phyloP scores from a whole-genome alignment of 2,797 vertebrate species.

The Philypnodon macrostomus region DNA sequence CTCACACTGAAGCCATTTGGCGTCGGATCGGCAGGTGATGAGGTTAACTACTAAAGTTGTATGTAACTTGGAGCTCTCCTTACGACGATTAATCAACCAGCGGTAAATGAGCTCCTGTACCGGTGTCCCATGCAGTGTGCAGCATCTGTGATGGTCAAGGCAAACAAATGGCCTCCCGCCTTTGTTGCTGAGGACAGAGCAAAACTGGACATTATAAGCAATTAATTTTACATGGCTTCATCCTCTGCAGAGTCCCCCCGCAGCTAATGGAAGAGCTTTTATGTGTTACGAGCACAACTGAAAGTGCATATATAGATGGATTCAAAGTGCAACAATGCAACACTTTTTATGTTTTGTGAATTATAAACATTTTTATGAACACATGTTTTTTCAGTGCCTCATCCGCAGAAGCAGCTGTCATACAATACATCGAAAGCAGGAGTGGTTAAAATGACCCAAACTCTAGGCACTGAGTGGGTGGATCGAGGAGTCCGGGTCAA shows the following conservation, averaged over 20 bases:
- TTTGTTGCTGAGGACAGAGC: constrained; percentile 77
- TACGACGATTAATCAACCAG: constrained; percentile 90
- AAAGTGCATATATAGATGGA: constrained; percentile 7
- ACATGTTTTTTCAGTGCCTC: constrained; percentile 66
- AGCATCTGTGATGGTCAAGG: constrained; percentile 79
- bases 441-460: constrained; percentile 84
- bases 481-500: constrained; percentile 80
- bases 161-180: constrained; percentile 80
- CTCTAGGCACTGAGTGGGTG: constrained; percentile 78
- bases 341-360: constrained; percentile 6
- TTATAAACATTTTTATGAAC: neutral
- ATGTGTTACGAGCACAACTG: constrained; percentile 34
- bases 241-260: constrained; percentile 66
- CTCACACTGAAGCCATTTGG: constrained; percentile 85
- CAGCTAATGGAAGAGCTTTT: constrained; percentile 67
- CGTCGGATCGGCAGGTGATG: constrained; percentile 85
- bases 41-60: constrained; percentile 96
- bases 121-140: constrained; percentile 74
- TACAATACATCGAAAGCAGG: constrained; percentile 81
- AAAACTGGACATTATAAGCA: constrained; percentile 75
- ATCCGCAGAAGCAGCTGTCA: constrained; percentile 83
- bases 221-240: constrained; percentile 78
- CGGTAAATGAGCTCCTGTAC: constrained; percentile 75
- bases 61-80: constrained; percentile 86
- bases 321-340: constrained; percentile 7